phyloP scores from a whole-genome alignment of 2,797 vertebrate genomes.

The Spinus olivaceus region DNA sequence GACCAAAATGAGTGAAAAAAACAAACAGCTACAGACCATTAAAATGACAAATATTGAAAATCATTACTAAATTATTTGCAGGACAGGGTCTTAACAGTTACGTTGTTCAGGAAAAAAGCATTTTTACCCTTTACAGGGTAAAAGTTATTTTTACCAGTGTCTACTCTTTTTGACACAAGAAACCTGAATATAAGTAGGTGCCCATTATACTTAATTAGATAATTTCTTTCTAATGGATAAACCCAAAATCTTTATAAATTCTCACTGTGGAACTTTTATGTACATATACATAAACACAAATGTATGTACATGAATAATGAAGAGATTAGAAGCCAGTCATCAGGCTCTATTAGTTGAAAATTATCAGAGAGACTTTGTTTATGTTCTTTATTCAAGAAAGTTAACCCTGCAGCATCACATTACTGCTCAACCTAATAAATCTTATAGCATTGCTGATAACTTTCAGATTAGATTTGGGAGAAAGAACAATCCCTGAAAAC shows the following conservation, averaged over 20 bases:
- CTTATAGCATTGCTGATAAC: background rate
- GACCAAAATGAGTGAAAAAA: background rate
- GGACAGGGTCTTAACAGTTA: background rate
- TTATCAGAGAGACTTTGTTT: background rate
- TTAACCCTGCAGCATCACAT: background rate
- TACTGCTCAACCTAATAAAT: background rate
- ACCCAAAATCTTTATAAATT: background rate
- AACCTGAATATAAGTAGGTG: background rate
- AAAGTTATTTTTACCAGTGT: background rate
- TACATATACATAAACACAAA: background rate
- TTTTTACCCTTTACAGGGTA: background rate
- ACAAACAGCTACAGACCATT: background rate
- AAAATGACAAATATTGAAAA: background rate
- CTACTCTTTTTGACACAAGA: background rate
- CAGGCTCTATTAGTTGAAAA: background rate
- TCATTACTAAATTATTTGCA: background rate
- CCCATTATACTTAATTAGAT: background rate
- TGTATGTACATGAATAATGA: background rate
- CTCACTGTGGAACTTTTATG: background rate
- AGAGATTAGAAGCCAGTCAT: background rate
- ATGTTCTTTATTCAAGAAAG: background rate
- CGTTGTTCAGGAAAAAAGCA: background rate
- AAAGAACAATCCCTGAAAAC: background rate
- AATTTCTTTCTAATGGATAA: background rate
- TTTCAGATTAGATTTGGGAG: constrained; percentile 28